These are phyloP conservation scores for Portevinia maculata DNA, from an alignment of 2,888 invertebrate species.

Conservation along the genomic window DNA sequence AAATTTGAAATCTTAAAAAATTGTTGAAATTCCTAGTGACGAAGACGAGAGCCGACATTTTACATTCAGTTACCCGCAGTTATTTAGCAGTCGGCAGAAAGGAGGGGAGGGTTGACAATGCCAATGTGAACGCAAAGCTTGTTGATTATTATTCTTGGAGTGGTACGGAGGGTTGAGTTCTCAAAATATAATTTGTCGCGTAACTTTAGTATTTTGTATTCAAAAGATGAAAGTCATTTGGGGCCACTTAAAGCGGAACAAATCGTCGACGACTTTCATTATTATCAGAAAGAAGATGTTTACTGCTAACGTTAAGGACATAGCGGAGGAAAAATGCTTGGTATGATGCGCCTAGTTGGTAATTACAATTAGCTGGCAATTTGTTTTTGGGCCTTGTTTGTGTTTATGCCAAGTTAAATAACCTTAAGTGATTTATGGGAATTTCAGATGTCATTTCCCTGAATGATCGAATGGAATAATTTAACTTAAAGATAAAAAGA, in stretches of 20 bases:
- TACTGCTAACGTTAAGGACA: neutral
- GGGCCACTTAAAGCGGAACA: slow-evolving; percentile 4
- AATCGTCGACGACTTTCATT: slow-evolving; percentile 8
- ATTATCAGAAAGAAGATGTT: slow-evolving; percentile 18
- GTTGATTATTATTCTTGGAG: slow-evolving; percentile 24
- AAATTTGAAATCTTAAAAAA: slow-evolving; percentile 26
- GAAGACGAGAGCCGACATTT: slow-evolving; percentile 27
- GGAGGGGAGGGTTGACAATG: neutral
- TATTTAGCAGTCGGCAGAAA: neutral
- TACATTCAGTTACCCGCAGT: slow-evolving; percentile 20
- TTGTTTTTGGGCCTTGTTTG: slow-evolving; percentile 13
- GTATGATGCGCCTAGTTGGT: slow-evolving; percentile 30
- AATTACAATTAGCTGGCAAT: slow-evolving; percentile 35
- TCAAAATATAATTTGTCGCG: slow-evolving; percentile 20
- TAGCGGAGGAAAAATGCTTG: neutral
- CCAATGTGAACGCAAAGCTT: neutral
- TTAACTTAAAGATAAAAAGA: no score
- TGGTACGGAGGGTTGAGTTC: neutral
- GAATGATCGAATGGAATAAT: no score
- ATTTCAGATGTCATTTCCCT: no score
- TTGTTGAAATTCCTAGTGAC: slow-evolving; percentile 9
- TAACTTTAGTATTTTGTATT: slow-evolving; percentile 15
- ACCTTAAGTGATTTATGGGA: neutral
- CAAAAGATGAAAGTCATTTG: slow-evolving; percentile 15
- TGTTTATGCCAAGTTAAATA: neutral